Evolutionary conservation across 2,113 vertebrate genomes (phyloP), one percentile per base, ranked within the genome.

Genomic region (Dasypus novemcinctus): DNA sequence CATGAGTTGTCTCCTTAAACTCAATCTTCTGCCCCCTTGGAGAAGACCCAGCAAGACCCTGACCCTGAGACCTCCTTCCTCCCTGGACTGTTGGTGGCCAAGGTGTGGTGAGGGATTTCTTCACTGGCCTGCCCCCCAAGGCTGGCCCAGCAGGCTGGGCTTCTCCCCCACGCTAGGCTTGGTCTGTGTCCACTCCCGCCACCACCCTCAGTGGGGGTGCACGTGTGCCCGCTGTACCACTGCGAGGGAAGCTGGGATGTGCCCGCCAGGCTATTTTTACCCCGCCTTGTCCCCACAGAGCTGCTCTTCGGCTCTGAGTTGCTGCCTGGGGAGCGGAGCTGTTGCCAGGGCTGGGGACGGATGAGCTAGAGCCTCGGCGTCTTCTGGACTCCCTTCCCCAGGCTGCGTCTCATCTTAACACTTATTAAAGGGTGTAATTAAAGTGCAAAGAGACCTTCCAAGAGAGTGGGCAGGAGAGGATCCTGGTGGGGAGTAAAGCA

Each of bases 221-320:
- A 89, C 38, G 4, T 93, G 95, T 92, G 59, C 92, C 69, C 1
- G 2, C 57, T 7, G 68, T 75, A 81, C 86, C 68, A n/a, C 61
- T 68, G 78, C 1, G 4, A 61, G 79, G 86, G 91, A 89, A 91
- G 95, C 82, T 79, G 79, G 80, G 88, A 71, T 69, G 82, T 93
- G 86, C 93, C 93, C 14, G 75, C 79, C 52, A 41, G 49, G 91
- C 94, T 97, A 93, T 97, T 97, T 97, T 97, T 97, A 96, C 80
- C 94, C 78, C 12, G 91, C 74, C 87, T 29, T n/a, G 89, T 96
- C 95, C 94, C 95, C 95, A 54, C 78, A 90, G 97, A 93, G 89
- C 94, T 91, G 83, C 86, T 81, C 93, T 80, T 82, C 93, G 97
- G 91, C 96, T 96, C 69, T 1, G 12, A 96, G 95, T 76, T 46